Evolutionary conservation across 2,113 vertebrate genomes (phyloP).

Genomic region (Passer montanus): DNA sequence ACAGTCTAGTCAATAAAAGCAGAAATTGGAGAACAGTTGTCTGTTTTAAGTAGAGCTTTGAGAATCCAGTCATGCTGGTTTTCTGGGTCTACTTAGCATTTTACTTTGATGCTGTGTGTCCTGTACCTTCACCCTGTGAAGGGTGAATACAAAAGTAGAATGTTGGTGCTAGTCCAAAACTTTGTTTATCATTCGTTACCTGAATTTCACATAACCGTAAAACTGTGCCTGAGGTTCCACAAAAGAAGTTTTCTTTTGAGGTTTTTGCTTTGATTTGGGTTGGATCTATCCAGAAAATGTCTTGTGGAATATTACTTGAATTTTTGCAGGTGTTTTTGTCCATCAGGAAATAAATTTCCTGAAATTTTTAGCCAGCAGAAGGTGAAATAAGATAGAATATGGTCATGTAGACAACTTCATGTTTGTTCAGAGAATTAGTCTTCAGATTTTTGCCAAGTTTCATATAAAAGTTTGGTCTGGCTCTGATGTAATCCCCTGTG

Average conservation of each 20-base stretch:
- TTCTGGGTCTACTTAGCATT: neutral
- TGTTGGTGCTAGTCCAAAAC: constrained; percentile 4
- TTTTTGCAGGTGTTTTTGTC: neutral
- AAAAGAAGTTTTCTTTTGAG: neutral
- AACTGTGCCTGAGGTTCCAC: neutral
- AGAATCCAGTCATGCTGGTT: constrained; percentile 16
- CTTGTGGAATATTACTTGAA: neutral
- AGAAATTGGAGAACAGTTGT: neutral
- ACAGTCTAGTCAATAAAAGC: neutral
- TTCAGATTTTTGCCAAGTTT: constrained; percentile 22
- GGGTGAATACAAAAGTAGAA: neutral
- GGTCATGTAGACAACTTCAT: neutral
- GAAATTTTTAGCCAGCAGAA: neutral
- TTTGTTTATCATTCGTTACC: neutral
- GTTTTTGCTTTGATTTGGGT: constrained; percentile 14
- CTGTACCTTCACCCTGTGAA: neutral
- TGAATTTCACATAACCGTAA: constrained; percentile 6
- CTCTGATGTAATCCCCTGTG: neutral
- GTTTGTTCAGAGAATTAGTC: neutral
- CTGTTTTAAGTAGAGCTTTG: neutral
- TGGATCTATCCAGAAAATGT: neutral
- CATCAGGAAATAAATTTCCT: neutral
- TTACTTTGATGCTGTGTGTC: neutral
- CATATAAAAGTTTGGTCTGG: neutral
- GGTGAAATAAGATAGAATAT: neutral